These are phyloP conservation scores for Coptotermes formosanus DNA, from an alignment of 1,140 invertebrate species.

Conservation along the genomic window DNA sequence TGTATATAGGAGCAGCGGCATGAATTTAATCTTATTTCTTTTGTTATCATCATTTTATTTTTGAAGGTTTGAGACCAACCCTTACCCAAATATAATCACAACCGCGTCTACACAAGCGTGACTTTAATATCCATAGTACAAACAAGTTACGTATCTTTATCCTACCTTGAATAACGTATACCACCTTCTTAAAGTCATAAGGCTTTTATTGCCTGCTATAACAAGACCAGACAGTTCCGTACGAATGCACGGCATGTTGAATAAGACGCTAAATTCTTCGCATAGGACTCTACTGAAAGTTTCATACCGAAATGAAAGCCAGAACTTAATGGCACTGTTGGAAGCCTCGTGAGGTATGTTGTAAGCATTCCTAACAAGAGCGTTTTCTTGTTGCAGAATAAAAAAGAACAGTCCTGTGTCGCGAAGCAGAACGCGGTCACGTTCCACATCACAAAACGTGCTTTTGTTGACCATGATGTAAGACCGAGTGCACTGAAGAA, in stretches of 20 bases:
- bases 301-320: neutral
- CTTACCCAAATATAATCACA: no score
- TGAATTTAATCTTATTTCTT: no score
- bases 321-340: neutral
- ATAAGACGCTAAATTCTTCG: neutral
- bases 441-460: neutral
- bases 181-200: no score
- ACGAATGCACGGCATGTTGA: neutral
- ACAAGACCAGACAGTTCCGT: neutral
- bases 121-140: no score
- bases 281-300: neutral
- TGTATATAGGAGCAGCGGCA: no score
- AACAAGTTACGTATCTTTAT: no score
- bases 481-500: neutral
- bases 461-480: neutral
- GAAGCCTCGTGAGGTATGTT: neutral
- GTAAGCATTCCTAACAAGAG: neutral
- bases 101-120: no score
- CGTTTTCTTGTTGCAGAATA: neutral
- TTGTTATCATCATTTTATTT: no score
- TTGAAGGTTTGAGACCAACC: no score
- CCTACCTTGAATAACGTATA: no score
- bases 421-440: neutral
- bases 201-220: neutral
- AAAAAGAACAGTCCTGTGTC: neutral